Evolutionary conservation across 2,113 vertebrate genomes (phyloP), one percentile per base, ranked within the genome.

Genomic region (Nanorana parkeri): DNA sequence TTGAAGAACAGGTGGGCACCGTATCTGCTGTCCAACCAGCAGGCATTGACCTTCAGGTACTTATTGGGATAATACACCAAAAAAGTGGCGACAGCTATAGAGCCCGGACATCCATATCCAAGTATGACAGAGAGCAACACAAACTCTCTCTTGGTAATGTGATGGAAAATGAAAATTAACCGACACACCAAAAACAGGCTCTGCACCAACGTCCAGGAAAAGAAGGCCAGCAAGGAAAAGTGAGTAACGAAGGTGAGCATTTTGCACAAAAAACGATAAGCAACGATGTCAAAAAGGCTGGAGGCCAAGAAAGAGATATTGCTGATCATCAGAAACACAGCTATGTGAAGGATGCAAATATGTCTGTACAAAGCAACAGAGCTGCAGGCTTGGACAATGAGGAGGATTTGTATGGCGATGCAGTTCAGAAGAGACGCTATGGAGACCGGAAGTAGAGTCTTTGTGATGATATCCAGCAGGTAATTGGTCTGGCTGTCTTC

Each of bases 101-200:
- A 10, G 10, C 15, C 10, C 2, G 67, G 67, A 51, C 16, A 51
- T n/a, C 29, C 4, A 21, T 69, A 69, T 23, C 67, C 67, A 8
- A 69, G 20, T 15, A 69, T 15, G 2, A 23, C 3, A 28, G 67
- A 51, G 10, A 69, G 36, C 19, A 17, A 3, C 67, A 69, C 4
- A n/a, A 69, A 69, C 51, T 69, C 67, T 51, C n/a, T 41, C 36
- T 69, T 69, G 17, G 67, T 69, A n/a, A 69, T 6, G 21, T 69
- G 67, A n/a, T 69, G 67, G 41, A 69, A 69, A 2, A 69, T 36
- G 13, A 69, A 69, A 15, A 51, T 10, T 21, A 69, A 23, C 11
- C n/a, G 32, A n/a, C 67, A 69, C 5, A 47, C 17, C 36, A 69
- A 51, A 29, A 69, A 69, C 3, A 51, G 6, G 6, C 67, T 15